These are phyloP conservation scores for Aphelocoma californica DNA, from an alignment of 2,797 vertebrate species.

Conservation along the genomic window DNA sequence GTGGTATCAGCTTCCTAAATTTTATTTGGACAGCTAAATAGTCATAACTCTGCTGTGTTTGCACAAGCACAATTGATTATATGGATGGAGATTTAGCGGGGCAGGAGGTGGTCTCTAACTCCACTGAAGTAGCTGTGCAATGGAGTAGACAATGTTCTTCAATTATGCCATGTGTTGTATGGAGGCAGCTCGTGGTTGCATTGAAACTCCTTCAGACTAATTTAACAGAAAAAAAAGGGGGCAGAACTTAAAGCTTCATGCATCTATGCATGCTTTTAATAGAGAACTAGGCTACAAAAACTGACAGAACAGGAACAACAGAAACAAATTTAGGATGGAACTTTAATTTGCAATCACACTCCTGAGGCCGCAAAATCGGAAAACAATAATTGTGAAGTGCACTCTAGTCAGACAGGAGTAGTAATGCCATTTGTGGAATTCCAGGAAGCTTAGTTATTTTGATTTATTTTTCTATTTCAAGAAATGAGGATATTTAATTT, in stretches of 20 bases:
- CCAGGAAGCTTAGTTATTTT: not conserved
- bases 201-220: not conserved
- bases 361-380: not conserved
- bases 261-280: not conserved
- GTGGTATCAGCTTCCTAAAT: fast-evolving
- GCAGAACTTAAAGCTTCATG: not conserved
- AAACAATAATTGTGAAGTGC: not conserved
- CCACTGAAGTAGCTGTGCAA: not conserved
- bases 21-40: not conserved
- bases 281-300: not conserved
- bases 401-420: not conserved
- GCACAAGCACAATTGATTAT: not conserved
- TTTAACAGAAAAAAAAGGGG: not conserved
- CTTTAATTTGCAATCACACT: not conserved
- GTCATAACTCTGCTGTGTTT: not conserved
- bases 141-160: not conserved
- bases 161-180: not conserved
- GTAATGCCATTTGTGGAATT: not conserved
- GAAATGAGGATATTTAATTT: not conserved
- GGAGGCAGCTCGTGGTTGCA: fast-evolving
- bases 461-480: not conserved
- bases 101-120: not conserved
- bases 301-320: not conserved
- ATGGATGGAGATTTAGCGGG: not conserved
- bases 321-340: not conserved